Evolutionary conservation across 1,140 invertebrate genomes (phyloP).

Genomic region (Littorina saxatilis): DNA sequence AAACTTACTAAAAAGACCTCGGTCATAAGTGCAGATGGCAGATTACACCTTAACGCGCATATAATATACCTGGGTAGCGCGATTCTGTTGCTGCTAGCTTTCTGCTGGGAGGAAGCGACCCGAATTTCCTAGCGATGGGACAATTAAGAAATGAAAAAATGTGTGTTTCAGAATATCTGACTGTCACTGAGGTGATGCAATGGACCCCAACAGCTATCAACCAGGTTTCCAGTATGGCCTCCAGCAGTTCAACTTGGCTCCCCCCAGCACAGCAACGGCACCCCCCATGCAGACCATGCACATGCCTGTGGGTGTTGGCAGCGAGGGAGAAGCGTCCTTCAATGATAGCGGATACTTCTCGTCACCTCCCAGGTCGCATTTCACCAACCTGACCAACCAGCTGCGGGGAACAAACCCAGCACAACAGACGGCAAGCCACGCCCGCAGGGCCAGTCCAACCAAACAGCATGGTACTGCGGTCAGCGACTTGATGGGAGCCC

Average conservation of each 20-base stretch:
- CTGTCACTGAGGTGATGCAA: neutral
- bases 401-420: neutral
- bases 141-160: too few relatives aligned
- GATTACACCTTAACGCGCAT: too few relatives aligned
- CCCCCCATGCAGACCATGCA: neutral
- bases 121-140: too few relatives aligned
- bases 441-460: slow-evolving; percentile 6
- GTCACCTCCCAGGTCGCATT: slow-evolving; percentile 2
- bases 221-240: slow-evolving; percentile 24
- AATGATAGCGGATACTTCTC: slow-evolving; percentile 54
- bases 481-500: slow-evolving; percentile 35
- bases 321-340: slow-evolving; percentile 43
- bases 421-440: neutral
- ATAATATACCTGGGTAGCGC: too few relatives aligned
- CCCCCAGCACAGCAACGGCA: neutral
- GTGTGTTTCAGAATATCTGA: too few relatives aligned
- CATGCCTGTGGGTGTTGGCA: neutral
- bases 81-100: too few relatives aligned
- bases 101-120: too few relatives aligned
- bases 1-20: too few relatives aligned
- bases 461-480: neutral
- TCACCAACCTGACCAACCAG: slow-evolving; percentile 15
- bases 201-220: neutral
- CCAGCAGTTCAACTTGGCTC: neutral
- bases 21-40: too few relatives aligned